Percentiles rank a stretch among this genome's conserved stretches.
phyloP scores from a whole-genome alignment of 2,888 invertebrate species.

The Cantharis nigra region DNA sequence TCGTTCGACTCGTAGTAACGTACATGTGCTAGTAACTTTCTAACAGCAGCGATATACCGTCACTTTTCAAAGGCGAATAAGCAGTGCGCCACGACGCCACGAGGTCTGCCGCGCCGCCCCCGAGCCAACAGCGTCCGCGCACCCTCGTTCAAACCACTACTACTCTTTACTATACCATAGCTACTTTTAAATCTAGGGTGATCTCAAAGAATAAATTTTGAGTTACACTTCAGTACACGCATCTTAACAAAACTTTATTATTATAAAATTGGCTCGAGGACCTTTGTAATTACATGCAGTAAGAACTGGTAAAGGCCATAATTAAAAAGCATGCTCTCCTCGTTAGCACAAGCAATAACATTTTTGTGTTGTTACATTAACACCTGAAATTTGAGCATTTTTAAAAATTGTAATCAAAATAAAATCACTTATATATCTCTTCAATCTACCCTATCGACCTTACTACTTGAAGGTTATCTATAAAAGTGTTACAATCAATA shows the following conservation, averaged over 20 bases:
- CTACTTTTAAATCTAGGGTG: conserved; percentile 43
- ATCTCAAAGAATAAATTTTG: conserved; percentile 34
- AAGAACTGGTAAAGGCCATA: background rate
- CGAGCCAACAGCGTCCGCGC: conserved; percentile 47
- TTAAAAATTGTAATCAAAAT: background rate
- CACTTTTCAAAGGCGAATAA: conserved; percentile 47
- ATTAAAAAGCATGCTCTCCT: background rate
- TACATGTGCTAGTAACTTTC: conserved; percentile 33
- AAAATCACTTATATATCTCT: background rate
- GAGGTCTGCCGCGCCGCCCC: conserved; percentile 51
- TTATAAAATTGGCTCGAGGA: background rate
- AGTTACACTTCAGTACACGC: background rate
- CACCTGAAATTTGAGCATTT: background rate
- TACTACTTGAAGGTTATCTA: background rate
- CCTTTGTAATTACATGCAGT: background rate
- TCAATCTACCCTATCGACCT: background rate
- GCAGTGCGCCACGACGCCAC: conserved; percentile 52
- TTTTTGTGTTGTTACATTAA: background rate
- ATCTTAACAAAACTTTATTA: background rate
- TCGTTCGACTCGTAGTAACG: conserved; percentile 10
- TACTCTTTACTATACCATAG: conserved; percentile 35
- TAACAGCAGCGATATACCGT: conserved; percentile 38
- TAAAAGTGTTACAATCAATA: conserved; percentile 40
- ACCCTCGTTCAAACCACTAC: conserved; percentile 43
- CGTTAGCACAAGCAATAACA: background rate